Evolutionary conservation across 2,797 vertebrate genomes (phyloP).

Genomic region (Sylvia borin): DNA sequence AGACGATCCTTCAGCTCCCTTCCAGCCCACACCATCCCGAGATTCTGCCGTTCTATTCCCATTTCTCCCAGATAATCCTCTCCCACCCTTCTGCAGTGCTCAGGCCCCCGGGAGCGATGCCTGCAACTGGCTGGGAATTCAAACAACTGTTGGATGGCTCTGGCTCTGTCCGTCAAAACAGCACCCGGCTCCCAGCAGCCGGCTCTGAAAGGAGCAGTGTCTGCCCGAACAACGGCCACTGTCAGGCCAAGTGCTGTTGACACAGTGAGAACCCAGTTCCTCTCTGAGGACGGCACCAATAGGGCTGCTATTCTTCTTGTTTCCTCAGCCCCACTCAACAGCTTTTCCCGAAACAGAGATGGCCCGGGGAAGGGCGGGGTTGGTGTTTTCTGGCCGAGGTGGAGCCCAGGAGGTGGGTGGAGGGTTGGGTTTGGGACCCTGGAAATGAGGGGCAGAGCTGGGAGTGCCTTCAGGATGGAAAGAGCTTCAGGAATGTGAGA

Average conservation of each 20-base stretch:
- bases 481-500: not conserved
- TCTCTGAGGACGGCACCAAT: slow-evolving; percentile 72
- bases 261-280: slow-evolving; percentile 80
- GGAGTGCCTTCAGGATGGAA: accelerated
- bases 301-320: slow-evolving; percentile 73
- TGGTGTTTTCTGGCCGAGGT: not conserved
- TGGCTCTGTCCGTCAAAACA: slow-evolving; percentile 73
- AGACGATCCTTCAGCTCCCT: not conserved
- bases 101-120: slow-evolving; percentile 37
- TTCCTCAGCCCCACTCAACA: slow-evolving; percentile 74
- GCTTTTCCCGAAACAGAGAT: slow-evolving; percentile 19
- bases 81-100: not conserved
- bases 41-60: accelerated
- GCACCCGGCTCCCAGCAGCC: slow-evolving; percentile 76
- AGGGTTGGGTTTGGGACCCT: not conserved
- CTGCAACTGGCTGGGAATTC: slow-evolving; percentile 71
- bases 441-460: not conserved
- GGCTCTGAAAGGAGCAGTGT: slow-evolving; percentile 80
- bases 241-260: slow-evolving; percentile 76
- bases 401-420: not conserved
- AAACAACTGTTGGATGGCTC: slow-evolving; percentile 66
- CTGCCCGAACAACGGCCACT: slow-evolving; percentile 74
- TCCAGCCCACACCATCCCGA: accelerated
- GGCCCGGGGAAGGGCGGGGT: accelerated
- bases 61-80: not conserved